Percentiles rank a stretch among this genome's conserved stretches.
Evolutionary conservation across 2,113 vertebrate species (phyloP).

Genomic region (Indri indri): DNA sequence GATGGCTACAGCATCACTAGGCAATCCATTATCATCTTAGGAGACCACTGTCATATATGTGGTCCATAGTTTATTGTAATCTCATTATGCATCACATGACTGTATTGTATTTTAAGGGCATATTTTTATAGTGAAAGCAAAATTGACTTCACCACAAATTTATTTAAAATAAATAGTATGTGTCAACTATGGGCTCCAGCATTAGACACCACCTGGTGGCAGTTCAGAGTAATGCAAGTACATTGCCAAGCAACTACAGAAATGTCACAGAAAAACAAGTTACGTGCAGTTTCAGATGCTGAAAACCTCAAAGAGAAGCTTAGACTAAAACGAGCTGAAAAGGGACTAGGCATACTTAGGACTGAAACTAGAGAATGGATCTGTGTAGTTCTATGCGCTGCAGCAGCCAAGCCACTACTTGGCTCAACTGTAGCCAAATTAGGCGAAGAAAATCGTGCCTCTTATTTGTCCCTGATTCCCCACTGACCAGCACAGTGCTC

Average conservation of each 20-base stretch:
- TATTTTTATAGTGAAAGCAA: neutral
- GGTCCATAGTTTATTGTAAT: neutral
- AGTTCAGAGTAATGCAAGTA: neutral
- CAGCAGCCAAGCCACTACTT: neutral
- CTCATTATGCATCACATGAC: neutral
- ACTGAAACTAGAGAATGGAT: neutral
- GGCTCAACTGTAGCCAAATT: neutral
- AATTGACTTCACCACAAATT: neutral
- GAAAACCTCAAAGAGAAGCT: neutral
- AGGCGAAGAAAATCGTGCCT: neutral
- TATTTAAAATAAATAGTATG: neutral
- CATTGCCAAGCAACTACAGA: neutral
- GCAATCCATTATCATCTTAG: neutral
- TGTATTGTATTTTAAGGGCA: neutral
- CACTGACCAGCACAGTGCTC: neutral
- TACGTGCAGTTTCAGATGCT: neutral
- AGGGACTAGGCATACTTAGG: no score
- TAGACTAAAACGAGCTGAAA: neutral
- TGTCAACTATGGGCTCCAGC: neutral
- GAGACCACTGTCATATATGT: neutral
- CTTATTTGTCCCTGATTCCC: neutral
- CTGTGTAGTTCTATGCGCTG: neutral
- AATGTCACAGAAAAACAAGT: neutral
- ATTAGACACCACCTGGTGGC: conserved; percentile 55
- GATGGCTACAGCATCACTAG: no score